Evolutionary conservation across 2,888 invertebrate genomes (phyloP), one percentile per base, ranked within the genome.

Genomic region (Alviniconcha strummeri): DNA sequence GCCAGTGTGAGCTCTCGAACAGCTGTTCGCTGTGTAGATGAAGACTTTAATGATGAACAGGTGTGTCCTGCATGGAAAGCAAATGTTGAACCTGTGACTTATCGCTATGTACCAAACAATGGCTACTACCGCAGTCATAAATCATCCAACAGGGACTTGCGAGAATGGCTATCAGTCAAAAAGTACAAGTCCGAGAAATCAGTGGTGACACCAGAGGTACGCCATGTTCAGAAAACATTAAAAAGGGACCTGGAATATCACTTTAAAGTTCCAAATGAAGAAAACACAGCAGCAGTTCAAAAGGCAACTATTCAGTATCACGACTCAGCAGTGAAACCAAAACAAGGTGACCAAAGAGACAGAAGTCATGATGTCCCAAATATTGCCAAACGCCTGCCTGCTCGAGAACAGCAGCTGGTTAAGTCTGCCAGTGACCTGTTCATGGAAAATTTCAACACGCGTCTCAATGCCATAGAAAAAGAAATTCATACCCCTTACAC

Each of bases 1-100:
- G 87, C 85, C 71, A 86, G 86, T 81, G 86, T 84, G 80, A 85
- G 83, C 72, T 64, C 81, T 52, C 85, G 81, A n/a, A 15, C 60
- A 9, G 52, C 57, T 57, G 83, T 85, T 7, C 88, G 89, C 52
- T 90, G 89, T 85, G 86, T 90, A n/a, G 87, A 85, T 83, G 90
- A 90, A 71, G 90, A 90, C 69, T 88, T 85, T 82, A 86, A 86
- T 57, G 84, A 81, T 17, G 86, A 85, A 55, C 86, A 87, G 17
- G 54, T 55, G 8, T 81, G 54, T 15, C 88, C 90, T 13, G 84
- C 87, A 5, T 91, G 91, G 91, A 91, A 91, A 85, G 89, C 89
- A 15, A 89, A 90, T 80, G 90, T 91, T 2, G 92, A 92, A 84
- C 90, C 91, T n/a, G 89, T 88, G 13, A 91, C 92, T 0, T 91